Conservation (phyloP, 2,113 vertebrate species). For the Cygnus atratus region DNA sequence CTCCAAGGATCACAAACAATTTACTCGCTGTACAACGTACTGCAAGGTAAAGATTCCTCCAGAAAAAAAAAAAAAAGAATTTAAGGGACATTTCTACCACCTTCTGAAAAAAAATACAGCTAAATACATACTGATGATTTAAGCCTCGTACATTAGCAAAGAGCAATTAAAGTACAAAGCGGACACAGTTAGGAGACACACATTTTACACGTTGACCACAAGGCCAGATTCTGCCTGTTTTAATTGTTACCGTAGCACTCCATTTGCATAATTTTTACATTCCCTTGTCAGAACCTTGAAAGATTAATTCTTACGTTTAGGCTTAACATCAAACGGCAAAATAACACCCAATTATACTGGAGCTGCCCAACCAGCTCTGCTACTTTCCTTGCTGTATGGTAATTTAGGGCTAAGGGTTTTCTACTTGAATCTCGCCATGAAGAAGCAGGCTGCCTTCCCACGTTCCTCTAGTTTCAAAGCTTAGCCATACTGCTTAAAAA, state of each 20-base stretch:
- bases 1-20: not conserved
- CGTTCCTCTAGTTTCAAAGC: not conserved
- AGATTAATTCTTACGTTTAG: not conserved
- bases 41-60: not conserved
- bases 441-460: not conserved
- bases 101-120: not conserved
- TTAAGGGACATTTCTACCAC: not conserved
- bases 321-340: conserved; percentile 12
- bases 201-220: not conserved
- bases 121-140: not conserved
- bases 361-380: not conserved
- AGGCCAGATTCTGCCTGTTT: not conserved
- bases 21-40: not conserved
- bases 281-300: not conserved
- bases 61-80: not conserved
- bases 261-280: not conserved
- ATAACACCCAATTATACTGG: not conserved
- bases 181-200: not conserved
- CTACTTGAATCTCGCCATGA: not conserved
- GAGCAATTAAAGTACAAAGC: not conserved
- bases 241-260: not conserved
- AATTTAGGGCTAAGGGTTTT: not conserved
- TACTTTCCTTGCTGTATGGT: not conserved
- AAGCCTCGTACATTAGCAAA: not conserved
- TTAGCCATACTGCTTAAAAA: not conserved